Evolutionary conservation across 2,888 invertebrate species (phyloP).

Genomic region (Dryadula phaetusa): DNA sequence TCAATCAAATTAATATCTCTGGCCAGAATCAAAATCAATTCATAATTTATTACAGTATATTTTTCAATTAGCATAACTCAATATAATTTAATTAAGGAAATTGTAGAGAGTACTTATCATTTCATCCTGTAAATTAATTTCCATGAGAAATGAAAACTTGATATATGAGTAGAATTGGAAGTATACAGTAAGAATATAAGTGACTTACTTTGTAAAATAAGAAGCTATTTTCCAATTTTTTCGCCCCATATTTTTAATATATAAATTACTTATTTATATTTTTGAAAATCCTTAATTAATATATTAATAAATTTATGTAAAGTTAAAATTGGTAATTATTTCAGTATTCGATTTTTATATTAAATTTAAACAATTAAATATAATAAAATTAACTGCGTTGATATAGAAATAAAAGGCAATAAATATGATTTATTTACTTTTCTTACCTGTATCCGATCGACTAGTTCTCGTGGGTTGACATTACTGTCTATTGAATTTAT

Average conservation of each 20-base stretch:
- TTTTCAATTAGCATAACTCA: too few species aligned
- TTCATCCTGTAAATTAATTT: not conserved
- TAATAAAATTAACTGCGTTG: too few species aligned
- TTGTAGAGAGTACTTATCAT: not conserved
- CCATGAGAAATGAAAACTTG: not conserved
- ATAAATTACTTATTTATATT: not conserved
- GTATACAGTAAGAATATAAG: not conserved
- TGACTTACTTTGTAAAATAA: not conserved
- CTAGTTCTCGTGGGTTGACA: slow-evolving; percentile 70
- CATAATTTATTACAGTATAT: too few species aligned
- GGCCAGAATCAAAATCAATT: too few species aligned
- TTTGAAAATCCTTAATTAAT: not conserved
- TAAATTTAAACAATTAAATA: too few species aligned
- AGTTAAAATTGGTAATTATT: too few species aligned
- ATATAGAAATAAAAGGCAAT: not conserved
- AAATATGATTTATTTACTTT: slow-evolving; percentile 19
- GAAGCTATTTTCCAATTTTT: too few species aligned
- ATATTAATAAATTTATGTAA: too few species aligned
- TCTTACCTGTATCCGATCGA: slow-evolving; percentile 76
- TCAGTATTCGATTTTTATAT: too few species aligned
- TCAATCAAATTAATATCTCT: too few species aligned
- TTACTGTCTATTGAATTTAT: slow-evolving; percentile 73
- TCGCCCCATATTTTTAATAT: not conserved
- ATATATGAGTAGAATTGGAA: not conserved
- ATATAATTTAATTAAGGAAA: too few species aligned